phyloP scores from a whole-genome alignment of 2,888 invertebrate species.

The Cancer borealis region DNA sequence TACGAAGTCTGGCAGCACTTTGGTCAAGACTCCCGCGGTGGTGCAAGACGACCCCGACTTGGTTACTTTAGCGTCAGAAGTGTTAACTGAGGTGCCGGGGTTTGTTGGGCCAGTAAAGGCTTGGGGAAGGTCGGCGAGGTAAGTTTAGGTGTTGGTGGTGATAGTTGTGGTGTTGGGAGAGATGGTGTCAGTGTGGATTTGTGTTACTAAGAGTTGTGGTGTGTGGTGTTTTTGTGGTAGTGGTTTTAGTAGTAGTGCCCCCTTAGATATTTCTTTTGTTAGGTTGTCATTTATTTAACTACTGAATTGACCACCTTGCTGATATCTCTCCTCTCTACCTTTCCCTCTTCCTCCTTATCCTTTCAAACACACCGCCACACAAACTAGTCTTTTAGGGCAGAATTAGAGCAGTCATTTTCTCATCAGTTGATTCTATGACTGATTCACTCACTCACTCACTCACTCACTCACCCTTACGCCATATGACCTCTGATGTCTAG shows the following conservation, averaged over 20 bases:
- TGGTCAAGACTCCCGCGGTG: not conserved
- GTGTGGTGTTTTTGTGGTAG: not conserved
- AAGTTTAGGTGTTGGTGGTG: not conserved
- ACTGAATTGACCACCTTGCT: not conserved
- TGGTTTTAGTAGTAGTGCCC: not conserved
- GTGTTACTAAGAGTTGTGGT: not conserved
- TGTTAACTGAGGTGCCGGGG: not conserved
- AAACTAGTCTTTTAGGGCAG: too few species aligned
- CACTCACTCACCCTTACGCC: too few species aligned
- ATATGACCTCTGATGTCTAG: not conserved
- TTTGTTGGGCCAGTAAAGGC: not conserved
- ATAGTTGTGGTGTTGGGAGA: not conserved
- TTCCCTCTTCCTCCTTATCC: not conserved
- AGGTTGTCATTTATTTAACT: not conserved
- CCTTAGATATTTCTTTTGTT: not conserved
- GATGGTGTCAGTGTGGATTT: not conserved
- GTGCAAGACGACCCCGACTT: slow-evolving; percentile 18
- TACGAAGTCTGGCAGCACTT: not conserved
- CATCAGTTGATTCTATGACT: too few species aligned
- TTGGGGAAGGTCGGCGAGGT: not conserved
- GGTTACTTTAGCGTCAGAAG: not conserved
- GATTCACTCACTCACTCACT: too few species aligned
- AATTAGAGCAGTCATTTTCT: too few species aligned
- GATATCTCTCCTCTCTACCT: not conserved
- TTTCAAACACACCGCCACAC: too few species aligned